A percentile compares a stretch with the other conserved stretches of the same genome.
Conservation (phyloP, 2,113 vertebrate species). For the Bagarius yarrelli region DNA sequence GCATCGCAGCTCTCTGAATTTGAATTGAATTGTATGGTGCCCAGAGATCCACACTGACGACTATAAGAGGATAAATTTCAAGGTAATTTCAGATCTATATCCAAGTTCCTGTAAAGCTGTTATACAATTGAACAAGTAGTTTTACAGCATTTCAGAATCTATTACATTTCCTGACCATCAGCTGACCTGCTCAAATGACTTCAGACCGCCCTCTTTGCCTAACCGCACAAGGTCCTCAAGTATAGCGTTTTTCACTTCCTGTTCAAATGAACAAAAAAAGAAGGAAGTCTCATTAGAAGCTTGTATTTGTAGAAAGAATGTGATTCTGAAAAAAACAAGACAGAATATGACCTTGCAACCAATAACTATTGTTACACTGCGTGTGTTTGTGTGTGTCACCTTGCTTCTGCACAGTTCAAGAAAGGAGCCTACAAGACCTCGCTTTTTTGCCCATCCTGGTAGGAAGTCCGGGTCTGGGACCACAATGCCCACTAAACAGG, state of each 20-base stretch:
- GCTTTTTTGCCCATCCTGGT: constrained; percentile 81
- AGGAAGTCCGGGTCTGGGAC: constrained; percentile 86
- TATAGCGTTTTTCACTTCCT: constrained; percentile 85
- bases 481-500: constrained; percentile 86
- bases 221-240: constrained; percentile 83
- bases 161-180: neutral
- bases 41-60: neutral
- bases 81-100: neutral
- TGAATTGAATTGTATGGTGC: too few species aligned
- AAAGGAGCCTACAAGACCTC: constrained; percentile 79
- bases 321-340: neutral
- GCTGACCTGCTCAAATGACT: constrained; percentile 94
- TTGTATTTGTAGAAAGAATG: too few species aligned
- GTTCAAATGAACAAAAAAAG: constrained; percentile 21
- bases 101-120: neutral
- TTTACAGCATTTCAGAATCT: neutral
- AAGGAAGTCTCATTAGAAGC: neutral
- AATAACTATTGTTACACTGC: neutral
- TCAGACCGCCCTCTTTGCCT: constrained; percentile 88
- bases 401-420: constrained; percentile 83
- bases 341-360: neutral
- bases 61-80: neutral
- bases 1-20: too few species aligned
- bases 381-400: constrained; percentile 62
- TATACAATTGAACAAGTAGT: neutral